A percentile compares a stretch with the other conserved stretches of the same genome.
These are phyloP conservation scores for Ictalurus furcatus DNA, from an alignment of 2,113 vertebrate genomes.

Conservation along the genomic window DNA sequence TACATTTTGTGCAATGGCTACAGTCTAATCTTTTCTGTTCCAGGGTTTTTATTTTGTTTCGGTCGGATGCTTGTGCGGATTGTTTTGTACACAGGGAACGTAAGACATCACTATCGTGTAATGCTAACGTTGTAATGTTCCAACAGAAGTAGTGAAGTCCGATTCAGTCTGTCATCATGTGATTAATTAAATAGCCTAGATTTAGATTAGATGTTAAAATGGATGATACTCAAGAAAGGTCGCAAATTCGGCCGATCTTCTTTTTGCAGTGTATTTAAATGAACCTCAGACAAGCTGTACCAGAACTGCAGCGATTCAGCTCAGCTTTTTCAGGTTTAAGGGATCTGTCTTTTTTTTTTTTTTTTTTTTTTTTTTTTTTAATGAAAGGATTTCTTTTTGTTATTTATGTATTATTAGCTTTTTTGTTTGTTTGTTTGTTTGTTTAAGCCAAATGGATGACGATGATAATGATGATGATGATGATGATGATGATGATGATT, in stretches of 20 bases:
- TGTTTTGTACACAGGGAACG: conserved; percentile 3
- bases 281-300: conserved; percentile 37
- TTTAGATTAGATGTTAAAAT: conserved; percentile 24
- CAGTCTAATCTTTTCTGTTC: conserved; percentile 21
- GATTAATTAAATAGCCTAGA: conserved; percentile 40
- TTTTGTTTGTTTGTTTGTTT: too few relatives aligned
- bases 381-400: conserved; percentile 20
- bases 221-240: not conserved
- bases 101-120: conserved; percentile 17
- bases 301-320: conserved; percentile 30
- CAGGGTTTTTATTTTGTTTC: not conserved
- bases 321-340: conserved; percentile 8
- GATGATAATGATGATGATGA: too few relatives aligned
- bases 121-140: conserved; percentile 30
- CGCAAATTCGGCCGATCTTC: not conserved
- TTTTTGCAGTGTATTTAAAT: conserved; percentile 20
- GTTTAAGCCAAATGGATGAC: conserved; percentile 1
- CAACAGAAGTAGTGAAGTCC: conserved; percentile 28
- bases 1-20: conserved; percentile 37
- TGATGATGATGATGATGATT: too few relatives aligned
- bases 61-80: not conserved
- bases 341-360: not conserved
- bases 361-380: too few relatives aligned
- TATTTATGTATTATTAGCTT: conserved; percentile 2
- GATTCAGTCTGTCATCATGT: conserved; percentile 35